Evolutionary conservation across 2,888 invertebrate genomes (phyloP).

Genomic region (Rhopalosiphum nymphaeae): DNA sequence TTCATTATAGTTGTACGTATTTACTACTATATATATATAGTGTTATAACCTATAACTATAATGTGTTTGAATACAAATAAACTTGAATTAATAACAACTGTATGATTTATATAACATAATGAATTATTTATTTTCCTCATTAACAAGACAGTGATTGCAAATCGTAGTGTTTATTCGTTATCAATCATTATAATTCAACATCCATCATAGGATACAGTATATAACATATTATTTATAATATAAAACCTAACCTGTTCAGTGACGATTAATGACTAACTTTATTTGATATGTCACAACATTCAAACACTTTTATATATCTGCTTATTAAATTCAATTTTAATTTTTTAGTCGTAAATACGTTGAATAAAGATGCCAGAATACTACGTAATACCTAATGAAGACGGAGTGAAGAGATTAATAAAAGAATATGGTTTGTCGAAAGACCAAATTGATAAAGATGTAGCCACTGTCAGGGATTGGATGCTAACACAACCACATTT

Average conservation of each 20-base stretch:
- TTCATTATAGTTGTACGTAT: background rate
- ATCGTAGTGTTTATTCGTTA: background rate
- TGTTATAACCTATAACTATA: background rate
- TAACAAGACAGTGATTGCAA: background rate
- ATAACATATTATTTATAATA: background rate
- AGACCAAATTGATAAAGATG: constrained; percentile 67
- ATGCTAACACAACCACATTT: constrained; percentile 68
- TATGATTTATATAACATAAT: background rate
- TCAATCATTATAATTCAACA: background rate
- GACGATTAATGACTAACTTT: background rate
- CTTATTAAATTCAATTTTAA: background rate
- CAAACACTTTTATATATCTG: background rate
- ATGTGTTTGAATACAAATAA: background rate
- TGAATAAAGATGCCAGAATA: constrained; percentile 51
- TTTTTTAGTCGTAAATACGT: background rate
- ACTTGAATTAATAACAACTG: background rate
- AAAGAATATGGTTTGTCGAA: constrained; percentile 67
- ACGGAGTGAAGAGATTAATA: constrained; percentile 55
- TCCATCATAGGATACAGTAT: background rate
- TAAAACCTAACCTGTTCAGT: background rate
- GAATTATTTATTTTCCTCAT: background rate
- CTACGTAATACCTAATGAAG: constrained; percentile 27
- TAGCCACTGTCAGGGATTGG: constrained; percentile 67
- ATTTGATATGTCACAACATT: background rate
- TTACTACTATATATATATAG: too few species aligned